A percentile compares a stretch with the other conserved stretches of the same genome.
phyloP scores from a whole-genome alignment of 2,113 vertebrate species.

The Scomber colias region DNA sequence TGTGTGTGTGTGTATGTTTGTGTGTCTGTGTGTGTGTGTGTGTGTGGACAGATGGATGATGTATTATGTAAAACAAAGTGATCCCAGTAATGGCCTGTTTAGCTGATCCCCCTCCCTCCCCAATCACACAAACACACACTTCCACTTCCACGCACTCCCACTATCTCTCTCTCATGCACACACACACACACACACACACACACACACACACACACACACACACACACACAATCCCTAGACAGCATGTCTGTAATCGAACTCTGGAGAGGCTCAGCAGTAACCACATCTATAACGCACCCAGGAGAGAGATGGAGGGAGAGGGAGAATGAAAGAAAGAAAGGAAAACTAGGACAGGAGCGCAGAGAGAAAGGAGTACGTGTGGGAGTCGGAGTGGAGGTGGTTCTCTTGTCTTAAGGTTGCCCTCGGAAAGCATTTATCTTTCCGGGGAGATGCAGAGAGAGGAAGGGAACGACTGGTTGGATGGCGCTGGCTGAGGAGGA shows the following conservation, averaged over 20 bases:
- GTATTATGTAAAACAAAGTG: slow-evolving; percentile 86
- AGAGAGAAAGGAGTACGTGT: slow-evolving; percentile 58
- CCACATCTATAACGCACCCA: slow-evolving; percentile 70
- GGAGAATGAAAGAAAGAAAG: slow-evolving; percentile 42
- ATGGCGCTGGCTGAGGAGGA: slow-evolving; percentile 70
- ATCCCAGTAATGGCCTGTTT: slow-evolving; percentile 83
- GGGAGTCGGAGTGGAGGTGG: slow-evolving; percentile 78
- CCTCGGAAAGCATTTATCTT: slow-evolving; percentile 75
- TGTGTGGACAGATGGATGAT: slow-evolving; percentile 83
- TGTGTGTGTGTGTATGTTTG: slow-evolving; percentile 34
- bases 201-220: slow-evolving; percentile 22
- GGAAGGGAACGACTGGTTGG: slow-evolving; percentile 58
- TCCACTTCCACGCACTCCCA: slow-evolving; percentile 5
- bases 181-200: slow-evolving; percentile 41
- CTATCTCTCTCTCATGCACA: slow-evolving; percentile 12
- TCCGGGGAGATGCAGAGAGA: slow-evolving; percentile 62
- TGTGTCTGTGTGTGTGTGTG: slow-evolving; percentile 19
- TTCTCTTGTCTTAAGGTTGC: slow-evolving; percentile 80
- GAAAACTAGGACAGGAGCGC: slow-evolving; percentile 71
- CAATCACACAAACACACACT: slow-evolving; percentile 8
- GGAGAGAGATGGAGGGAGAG: slow-evolving; percentile 63
- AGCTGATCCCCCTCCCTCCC: slow-evolving; percentile 52
- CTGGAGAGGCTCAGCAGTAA: slow-evolving; percentile 74
- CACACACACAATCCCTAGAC: slow-evolving; percentile 55
- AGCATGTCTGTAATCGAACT: slow-evolving; percentile 72